phyloP scores from a whole-genome alignment of 2,797 vertebrate genomes.

The Cuculus canorus region DNA sequence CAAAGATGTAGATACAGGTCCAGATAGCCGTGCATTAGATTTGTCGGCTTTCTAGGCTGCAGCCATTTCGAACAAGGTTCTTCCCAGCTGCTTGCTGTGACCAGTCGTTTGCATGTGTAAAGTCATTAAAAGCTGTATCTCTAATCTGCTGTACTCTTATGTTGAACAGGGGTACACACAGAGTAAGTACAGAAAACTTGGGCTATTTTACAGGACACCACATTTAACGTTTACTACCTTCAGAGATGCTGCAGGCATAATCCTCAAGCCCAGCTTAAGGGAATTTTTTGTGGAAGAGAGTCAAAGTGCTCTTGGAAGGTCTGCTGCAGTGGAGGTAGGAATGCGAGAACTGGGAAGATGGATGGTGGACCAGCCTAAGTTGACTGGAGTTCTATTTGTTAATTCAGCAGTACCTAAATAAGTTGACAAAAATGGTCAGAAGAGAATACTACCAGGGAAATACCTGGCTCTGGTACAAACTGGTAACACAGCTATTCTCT shows the following conservation, averaged over 20 bases:
- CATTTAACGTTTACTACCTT: background rate
- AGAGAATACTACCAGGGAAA: background rate
- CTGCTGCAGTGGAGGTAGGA: background rate
- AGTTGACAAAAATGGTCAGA: background rate
- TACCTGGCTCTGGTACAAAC: background rate
- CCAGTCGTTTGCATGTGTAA: background rate
- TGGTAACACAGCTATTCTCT: background rate
- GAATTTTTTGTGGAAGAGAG: background rate
- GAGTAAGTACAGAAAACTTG: background rate
- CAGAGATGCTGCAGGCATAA: background rate
- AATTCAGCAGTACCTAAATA: background rate
- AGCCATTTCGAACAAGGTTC: background rate
- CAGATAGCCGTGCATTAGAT: background rate
- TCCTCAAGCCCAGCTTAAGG: background rate
- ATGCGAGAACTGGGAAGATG: background rate
- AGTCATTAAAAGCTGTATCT: background rate
- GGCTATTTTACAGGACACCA: background rate
- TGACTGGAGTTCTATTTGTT: background rate
- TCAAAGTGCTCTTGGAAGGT: background rate
- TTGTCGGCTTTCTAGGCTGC: background rate
- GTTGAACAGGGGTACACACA: background rate
- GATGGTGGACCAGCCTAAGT: background rate
- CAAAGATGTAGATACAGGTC: accelerated
- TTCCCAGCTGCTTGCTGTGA: background rate
- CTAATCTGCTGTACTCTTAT: background rate